A percentile compares a stretch with the other conserved stretches of the same genome.
These are phyloP conservation scores for Aproaerema taeniolella DNA, from an alignment of 2,888 invertebrate genomes.

Conservation along the genomic window DNA sequence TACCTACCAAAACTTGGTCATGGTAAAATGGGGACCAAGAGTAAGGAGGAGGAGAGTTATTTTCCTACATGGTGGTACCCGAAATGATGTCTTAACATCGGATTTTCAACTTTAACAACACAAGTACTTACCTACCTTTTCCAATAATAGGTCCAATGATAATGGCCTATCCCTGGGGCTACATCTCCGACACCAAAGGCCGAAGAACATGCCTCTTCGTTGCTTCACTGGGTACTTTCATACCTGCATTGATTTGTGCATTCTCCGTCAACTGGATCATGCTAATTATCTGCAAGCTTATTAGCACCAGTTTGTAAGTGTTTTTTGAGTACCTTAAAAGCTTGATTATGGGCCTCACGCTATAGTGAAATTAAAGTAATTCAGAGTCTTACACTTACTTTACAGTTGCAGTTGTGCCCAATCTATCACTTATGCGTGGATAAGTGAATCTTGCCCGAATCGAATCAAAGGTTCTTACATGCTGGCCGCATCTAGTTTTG, in stretches of 20 bases:
- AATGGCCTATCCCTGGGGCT: constrained; percentile 21
- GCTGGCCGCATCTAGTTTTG: constrained; percentile 28
- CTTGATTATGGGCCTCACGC: too few species aligned
- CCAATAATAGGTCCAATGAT: constrained; percentile 4
- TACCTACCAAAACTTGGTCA: too few species aligned
- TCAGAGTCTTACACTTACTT: too few species aligned
- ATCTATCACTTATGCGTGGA: constrained; percentile 58
- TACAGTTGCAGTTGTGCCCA: constrained; percentile 33
- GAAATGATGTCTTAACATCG: too few species aligned
- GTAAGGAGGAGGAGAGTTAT: too few species aligned
- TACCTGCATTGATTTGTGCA: constrained; percentile 28
- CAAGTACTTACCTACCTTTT: too few species aligned
- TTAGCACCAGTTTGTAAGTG: constrained; percentile 38
- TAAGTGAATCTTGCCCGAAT: constrained; percentile 56
- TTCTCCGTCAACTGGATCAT: constrained; percentile 41
- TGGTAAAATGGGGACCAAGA: too few species aligned
- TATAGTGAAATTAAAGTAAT: too few species aligned
- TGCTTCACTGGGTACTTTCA: constrained; percentile 30
- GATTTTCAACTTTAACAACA: too few species aligned
- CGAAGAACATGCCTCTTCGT: constrained; percentile 20
- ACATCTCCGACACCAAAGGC: constrained; percentile 20
- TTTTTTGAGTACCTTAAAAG: too few species aligned
- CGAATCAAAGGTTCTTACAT: constrained; percentile 31
- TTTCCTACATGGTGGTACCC: too few species aligned
- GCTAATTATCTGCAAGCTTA: constrained; percentile 34